Percentiles rank a stretch among this genome's conserved stretches.
Conservation (phyloP, 2,797 vertebrate species). For the Channa striata region DNA sequence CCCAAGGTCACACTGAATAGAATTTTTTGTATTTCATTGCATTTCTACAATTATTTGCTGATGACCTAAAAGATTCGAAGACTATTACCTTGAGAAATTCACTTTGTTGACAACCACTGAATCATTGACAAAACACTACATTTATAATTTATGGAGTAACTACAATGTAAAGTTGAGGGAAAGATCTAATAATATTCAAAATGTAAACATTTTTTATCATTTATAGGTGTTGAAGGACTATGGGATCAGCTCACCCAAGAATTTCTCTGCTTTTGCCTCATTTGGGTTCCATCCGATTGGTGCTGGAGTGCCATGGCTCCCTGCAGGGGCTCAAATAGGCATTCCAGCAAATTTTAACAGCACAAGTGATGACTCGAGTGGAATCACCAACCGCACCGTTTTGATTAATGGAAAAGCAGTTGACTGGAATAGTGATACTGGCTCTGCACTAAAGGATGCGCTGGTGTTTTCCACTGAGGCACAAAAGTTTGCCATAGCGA, state of each 20-base stretch:
- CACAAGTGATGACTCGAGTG: constrained; percentile 69
- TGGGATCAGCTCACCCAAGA: constrained; percentile 65
- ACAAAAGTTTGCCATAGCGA: constrained; percentile 92
- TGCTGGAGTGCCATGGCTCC: constrained; percentile 91
- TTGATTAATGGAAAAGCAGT: constrained; percentile 87
- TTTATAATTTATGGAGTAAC: not conserved
- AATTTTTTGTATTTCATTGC: not conserved
- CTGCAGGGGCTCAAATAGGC: constrained; percentile 88
- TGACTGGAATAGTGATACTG: constrained; percentile 86
- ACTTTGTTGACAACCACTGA: not conserved
- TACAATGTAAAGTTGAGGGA: not conserved
- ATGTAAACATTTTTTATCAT: constrained; percentile 3
- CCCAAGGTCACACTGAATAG: not conserved
- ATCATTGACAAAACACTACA: not conserved
- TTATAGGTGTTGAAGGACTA: constrained; percentile 85
- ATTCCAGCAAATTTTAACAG: constrained; percentile 92
- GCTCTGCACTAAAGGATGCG: constrained; percentile 83
- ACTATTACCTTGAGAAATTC: not conserved
- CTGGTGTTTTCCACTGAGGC: constrained; percentile 88
- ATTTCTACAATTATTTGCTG: not conserved
- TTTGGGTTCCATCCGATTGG: constrained; percentile 92
- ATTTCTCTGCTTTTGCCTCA: constrained; percentile 86
- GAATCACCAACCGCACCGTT: constrained; percentile 84
- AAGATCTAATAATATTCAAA: not conserved
- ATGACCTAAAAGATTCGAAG: not conserved